A percentile compares a stretch with the other conserved stretches of the same genome.
Conservation (phyloP, 2,113 vertebrate genomes). For the Sphyrna mokarran region DNA sequence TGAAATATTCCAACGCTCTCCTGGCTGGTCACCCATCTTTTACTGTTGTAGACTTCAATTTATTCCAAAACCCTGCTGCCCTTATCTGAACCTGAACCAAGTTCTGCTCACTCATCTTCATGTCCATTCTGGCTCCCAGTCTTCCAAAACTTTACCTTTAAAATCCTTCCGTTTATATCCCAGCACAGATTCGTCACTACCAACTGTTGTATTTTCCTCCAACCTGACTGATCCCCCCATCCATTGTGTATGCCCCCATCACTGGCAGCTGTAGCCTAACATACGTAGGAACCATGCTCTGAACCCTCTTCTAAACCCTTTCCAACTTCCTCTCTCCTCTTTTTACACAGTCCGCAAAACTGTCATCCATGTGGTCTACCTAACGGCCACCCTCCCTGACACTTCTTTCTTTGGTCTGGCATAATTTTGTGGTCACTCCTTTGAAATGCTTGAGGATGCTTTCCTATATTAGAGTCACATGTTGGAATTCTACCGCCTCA, state of each 20-base stretch:
- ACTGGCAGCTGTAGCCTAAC: not conserved
- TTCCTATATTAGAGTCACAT: not conserved
- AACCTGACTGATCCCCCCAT: not conserved
- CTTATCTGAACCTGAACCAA: not conserved
- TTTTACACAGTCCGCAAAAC: not conserved
- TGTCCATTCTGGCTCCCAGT: not conserved
- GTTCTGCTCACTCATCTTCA: not conserved
- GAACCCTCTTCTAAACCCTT: not conserved
- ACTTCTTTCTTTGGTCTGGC: not conserved
- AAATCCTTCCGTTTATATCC: not conserved
- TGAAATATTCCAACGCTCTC: not conserved
- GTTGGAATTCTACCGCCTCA: too few relatives aligned
- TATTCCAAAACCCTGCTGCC: not conserved
- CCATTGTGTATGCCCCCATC: not conserved
- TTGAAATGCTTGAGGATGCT: not conserved
- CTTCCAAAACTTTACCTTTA: not conserved
- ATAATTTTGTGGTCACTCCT: not conserved
- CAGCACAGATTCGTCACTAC: not conserved
- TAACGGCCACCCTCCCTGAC: not conserved
- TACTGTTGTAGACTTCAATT: not conserved
- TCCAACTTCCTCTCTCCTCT: not conserved
- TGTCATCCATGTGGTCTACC: not conserved
- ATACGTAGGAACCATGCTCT: not conserved
- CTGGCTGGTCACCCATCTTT: too few relatives aligned
- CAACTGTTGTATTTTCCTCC: not conserved